Base-by-base conservation (phyloP, 2,888 invertebrate genomes). In the Drosophila rubida region DNA sequence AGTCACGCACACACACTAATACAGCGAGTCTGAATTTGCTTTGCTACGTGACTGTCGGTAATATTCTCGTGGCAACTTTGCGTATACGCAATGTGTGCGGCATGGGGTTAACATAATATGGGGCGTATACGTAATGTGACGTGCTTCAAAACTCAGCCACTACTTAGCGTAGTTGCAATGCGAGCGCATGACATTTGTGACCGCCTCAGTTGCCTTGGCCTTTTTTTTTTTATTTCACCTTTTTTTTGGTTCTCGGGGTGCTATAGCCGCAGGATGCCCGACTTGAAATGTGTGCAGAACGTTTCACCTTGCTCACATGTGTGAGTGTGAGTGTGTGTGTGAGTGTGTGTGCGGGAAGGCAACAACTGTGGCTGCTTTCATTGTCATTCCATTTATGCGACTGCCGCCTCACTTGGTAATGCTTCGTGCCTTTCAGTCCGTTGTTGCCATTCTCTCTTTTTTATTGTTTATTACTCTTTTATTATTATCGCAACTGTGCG, bases 401-500 rank as follows among this genome's bases (percentile, higher is more conserved):
- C 51, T 59, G 50, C 58, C 61, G 53, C 58, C 59, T 61, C 64
- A 66, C 55, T 73, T 71, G 70, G 55, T 46, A 59, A 59, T 61
- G 58, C 50, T 61, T 57, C 55, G 65, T 78, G 67, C 49, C 59
- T 51, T 62, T 62, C 54, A 6, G 32, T 7, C 46, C 19, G 19
- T 44, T 46, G 19, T 30, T 14, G 7, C 27, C 19, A 1, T 13
- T 42, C 23, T 13, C 57, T 44, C 27, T 30, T 55, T 59, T 78
- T 59, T 80, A 78, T 86, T 80, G 80, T 88, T 84, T 88, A 80
- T 88, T 78, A 62, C 69, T 37, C 68, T 80, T 78, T 83, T 78
- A 86, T 80, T 71, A 73, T 77, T 79, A 77, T 87, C 71, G 76
- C 72, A 66, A 44, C 64, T 63, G 66, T 80, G 58, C 50, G 67